Base-by-base conservation (phyloP, 2,797 vertebrate species). In the Okamejei kenojei region DNA sequence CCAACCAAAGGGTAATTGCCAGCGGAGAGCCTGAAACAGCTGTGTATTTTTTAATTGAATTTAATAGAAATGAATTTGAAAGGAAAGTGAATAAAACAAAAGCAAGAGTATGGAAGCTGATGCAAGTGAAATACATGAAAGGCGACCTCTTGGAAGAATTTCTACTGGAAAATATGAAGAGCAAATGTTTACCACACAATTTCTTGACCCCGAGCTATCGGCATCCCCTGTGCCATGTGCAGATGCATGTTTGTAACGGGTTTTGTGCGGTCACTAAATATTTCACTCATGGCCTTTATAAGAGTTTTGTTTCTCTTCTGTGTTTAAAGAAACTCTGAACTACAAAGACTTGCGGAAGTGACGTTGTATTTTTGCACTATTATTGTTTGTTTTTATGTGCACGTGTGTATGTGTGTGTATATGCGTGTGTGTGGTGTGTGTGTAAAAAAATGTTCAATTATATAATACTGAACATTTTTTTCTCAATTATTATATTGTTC, bases 181-280 rank as follows among this genome's bases (percentile, higher is more conserved):
- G 92, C 94, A 80, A 45, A 93, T 93, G 93, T 94, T 94, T 94
- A 93, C n/a, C n/a, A n/a, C 91, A 94, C 93, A 94, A 94, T 94
- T 96, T 94, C 95, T 94, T 38, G n/a, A 76, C n/a, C 94, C 94
- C 94, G 93, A 54, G 81, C 95, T 95, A 93, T 95, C 93, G 95
- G 93, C 94, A 95, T 96, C 95, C 96, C 95, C 96, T 97, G 95
- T 95, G 95, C 96, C 96, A 95, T 93, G 95, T 96, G 95, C 96
- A 94, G 94, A 93, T 91, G 94, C 93, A 94, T 94, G 95, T 95
- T 94, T 2, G 86, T 93, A 93, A 80, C 0, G 93, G 95, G 95
- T n/a, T n/a, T 95, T 95, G 93, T 95, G 94, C 94, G 95, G 77
- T 94, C 94, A 95, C 95, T 94, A 95, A 95, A 96, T 96, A 96